A percentile compares a stretch with the other conserved stretches of the same genome.
phyloP scores from a whole-genome alignment of 2,888 invertebrate species.

The Cotesia congregata region DNA sequence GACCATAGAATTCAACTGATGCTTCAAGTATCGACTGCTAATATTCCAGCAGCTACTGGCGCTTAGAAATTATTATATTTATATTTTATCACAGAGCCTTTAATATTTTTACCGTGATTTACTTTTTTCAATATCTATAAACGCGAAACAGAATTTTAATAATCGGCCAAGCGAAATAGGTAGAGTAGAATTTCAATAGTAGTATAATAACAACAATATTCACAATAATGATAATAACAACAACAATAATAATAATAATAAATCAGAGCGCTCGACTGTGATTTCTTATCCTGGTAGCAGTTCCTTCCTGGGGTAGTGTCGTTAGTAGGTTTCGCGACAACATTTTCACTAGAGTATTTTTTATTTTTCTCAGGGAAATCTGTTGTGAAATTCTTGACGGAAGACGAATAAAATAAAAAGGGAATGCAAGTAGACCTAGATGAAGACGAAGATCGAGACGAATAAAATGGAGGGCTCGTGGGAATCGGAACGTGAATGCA shows the following conservation, averaged over 20 bases:
- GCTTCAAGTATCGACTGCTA: neutral
- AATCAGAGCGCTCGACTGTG: neutral
- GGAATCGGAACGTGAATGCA: conserved; percentile 31
- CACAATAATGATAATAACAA: neutral
- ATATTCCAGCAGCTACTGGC: no score
- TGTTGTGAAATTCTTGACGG: neutral
- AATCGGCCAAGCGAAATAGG: conserved; percentile 35
- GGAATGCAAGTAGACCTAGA: neutral
- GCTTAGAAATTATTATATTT: neutral
- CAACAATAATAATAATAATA: neutral
- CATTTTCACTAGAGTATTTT: neutral
- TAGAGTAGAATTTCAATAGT: conserved; percentile 21
- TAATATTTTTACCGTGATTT: neutral
- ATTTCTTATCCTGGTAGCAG: neutral
- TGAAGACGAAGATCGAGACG: conserved; percentile 6
- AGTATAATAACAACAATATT: neutral
- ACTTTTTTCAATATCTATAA: neutral
- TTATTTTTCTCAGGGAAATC: neutral
- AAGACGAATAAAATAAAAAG: neutral
- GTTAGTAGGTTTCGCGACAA: neutral
- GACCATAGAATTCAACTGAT: conserved; percentile 13
- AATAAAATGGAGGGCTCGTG: conserved; percentile 4
- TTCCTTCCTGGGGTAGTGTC: neutral
- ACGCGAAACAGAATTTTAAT: conserved; percentile 25
- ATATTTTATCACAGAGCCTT: neutral